Conservation (phyloP, 2,113 vertebrate species). For the Actinemys pallida region DNA sequence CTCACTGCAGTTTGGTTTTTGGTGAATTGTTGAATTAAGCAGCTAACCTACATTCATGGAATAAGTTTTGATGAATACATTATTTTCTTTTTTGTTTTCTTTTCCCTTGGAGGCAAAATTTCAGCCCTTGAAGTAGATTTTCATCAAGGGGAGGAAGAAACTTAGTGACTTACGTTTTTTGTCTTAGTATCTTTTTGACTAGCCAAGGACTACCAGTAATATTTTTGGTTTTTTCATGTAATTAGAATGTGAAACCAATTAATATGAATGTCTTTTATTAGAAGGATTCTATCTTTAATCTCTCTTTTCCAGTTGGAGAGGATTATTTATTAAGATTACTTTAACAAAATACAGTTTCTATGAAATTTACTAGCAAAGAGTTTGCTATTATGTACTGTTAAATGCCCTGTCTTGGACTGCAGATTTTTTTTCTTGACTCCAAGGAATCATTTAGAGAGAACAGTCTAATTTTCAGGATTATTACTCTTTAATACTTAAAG, state of each 20-base stretch:
- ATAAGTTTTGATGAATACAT: neutral
- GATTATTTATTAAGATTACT: neutral
- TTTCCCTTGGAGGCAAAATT: fast-evolving
- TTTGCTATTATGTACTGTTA: too few species aligned
- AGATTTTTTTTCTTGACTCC: neutral
- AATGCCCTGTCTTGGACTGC: neutral
- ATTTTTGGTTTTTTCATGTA: slow-evolving; percentile 15
- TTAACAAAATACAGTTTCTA: neutral
- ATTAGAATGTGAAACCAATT: neutral
- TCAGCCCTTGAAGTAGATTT: slow-evolving; percentile 2
- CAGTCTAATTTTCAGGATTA: neutral
- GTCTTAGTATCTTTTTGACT: neutral
- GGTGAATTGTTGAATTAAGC: neutral
- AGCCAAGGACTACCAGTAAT: neutral
- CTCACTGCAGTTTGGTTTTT: neutral
- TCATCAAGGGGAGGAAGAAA: neutral
- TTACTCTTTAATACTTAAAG: neutral
- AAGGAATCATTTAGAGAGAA: neutral
- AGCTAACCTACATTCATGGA: neutral
- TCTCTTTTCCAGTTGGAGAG: neutral
- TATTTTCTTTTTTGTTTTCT: fast-evolving
- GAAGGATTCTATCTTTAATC: neutral
- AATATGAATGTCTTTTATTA: neutral
- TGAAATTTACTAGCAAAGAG: neutral
- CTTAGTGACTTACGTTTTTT: slow-evolving; percentile 41